Percentiles rank a stretch among this genome's conserved stretches.
Evolutionary conservation across 2,113 vertebrate genomes (phyloP).

Genomic region (Amblyornis subalaris): DNA sequence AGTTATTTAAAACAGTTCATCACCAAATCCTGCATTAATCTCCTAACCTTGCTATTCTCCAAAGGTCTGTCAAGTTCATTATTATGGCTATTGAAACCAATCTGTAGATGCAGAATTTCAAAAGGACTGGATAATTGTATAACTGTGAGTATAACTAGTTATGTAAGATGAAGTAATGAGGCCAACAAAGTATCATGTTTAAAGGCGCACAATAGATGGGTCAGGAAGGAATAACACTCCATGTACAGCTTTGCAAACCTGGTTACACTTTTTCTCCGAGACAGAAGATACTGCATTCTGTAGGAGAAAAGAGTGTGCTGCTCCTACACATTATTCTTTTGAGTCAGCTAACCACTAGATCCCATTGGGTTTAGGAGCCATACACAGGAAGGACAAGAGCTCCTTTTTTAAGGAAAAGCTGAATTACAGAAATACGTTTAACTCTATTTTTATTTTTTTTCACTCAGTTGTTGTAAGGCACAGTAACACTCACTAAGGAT

Average conservation of each 20-base stretch:
- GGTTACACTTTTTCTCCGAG: not conserved
- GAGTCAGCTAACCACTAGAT: not conserved
- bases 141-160: not conserved
- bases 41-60: not conserved
- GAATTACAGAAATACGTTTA: not conserved
- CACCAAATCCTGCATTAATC: not conserved
- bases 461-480: not conserved
- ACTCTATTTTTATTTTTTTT: not conserved
- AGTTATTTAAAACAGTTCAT: not conserved
- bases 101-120: not conserved
- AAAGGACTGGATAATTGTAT: not conserved
- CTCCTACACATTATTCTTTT: not conserved
- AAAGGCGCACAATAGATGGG: not conserved
- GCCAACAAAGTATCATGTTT: not conserved
- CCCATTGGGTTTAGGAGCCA: not conserved
- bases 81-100: not conserved
- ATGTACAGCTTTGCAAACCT: not conserved
- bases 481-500: not conserved
- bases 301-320: not conserved
- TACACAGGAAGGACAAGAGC: not conserved
- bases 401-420: not conserved
- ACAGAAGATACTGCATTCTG: not conserved
- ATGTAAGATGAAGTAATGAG: not conserved
- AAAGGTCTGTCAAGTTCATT: not conserved
- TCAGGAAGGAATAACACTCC: not conserved